Evolutionary conservation across 1,140 invertebrate species (phyloP).

Genomic region (Meloidogyne floridensis): DNA sequence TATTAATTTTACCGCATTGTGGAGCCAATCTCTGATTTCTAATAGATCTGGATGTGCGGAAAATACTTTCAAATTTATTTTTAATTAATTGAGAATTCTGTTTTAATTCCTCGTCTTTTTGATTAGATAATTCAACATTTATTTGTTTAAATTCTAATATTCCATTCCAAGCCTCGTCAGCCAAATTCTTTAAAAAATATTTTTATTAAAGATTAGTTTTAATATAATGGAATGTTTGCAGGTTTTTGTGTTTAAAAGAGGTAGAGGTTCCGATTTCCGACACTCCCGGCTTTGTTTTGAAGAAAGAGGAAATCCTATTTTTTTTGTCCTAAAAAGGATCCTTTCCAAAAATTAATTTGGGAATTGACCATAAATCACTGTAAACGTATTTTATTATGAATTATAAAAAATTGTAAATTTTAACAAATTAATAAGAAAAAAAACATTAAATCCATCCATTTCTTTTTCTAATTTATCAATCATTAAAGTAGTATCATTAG

Average conservation of each 20-base stretch:
- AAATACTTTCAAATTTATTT: conserved; percentile 19
- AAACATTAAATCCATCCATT: conserved; percentile 16
- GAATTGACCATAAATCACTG: too few species aligned
- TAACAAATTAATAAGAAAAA: background rate
- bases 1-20: conserved; percentile 19
- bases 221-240: too few species aligned
- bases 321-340: too few species aligned
- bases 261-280: too few species aligned
- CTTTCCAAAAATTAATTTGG: too few species aligned
- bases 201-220: too few species aligned
- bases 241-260: too few species aligned
- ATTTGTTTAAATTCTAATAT: conserved; percentile 10
- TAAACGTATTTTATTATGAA: too few species aligned
- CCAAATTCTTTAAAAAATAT: background rate
- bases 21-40: background rate
- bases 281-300: too few species aligned
- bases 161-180: conserved; percentile 16
- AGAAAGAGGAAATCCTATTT: too few species aligned
- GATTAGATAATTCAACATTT: background rate
- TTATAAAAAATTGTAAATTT: background rate
- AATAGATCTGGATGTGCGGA: background rate
- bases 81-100: background rate
- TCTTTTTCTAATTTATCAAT: conserved; percentile 11
- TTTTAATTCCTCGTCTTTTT: background rate
- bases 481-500: conserved; percentile 20